Evolutionary conservation across 2,797 vertebrate species (phyloP).

Genomic region (Acomys russatus): DNA sequence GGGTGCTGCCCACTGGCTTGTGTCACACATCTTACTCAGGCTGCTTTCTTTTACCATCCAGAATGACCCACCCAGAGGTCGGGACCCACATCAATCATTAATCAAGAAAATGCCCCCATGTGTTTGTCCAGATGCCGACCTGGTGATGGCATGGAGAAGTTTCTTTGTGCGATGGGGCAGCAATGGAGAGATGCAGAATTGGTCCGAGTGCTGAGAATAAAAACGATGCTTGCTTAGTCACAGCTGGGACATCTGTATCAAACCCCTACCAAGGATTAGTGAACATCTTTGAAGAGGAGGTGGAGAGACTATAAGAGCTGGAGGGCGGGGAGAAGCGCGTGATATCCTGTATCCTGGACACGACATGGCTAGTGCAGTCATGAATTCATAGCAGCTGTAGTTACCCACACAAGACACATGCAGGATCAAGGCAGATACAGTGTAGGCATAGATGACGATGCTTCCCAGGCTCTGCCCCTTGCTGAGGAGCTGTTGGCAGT

Average conservation of each 20-base stretch:
- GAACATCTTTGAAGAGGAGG: not conserved
- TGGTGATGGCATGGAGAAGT: not conserved
- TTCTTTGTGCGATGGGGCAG: not conserved
- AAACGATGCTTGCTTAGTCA: fast-evolving
- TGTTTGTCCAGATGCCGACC: not conserved
- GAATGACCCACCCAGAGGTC: not conserved
- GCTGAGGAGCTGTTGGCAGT: too few relatives aligned
- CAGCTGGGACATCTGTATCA: not conserved
- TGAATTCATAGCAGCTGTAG: not conserved
- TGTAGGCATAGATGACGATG: not conserved
- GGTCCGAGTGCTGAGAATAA: not conserved
- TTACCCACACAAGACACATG: not conserved
- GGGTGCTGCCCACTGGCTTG: not conserved
- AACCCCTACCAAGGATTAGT: too few relatives aligned
- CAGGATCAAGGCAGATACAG: not conserved
- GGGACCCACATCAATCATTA: not conserved
- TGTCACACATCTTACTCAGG: not conserved
- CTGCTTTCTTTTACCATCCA: not conserved
- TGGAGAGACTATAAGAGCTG: not conserved
- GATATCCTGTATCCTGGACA: not conserved
- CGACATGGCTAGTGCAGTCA: too few relatives aligned
- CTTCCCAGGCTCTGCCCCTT: not conserved
- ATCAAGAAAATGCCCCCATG: not conserved
- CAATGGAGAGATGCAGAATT: not conserved
- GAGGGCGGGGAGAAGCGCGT: not conserved